Percentiles rank a stretch among this genome's conserved stretches.
phyloP scores from a whole-genome alignment of 2,888 invertebrate species.

The Caenorhabditis sp. region DNA sequence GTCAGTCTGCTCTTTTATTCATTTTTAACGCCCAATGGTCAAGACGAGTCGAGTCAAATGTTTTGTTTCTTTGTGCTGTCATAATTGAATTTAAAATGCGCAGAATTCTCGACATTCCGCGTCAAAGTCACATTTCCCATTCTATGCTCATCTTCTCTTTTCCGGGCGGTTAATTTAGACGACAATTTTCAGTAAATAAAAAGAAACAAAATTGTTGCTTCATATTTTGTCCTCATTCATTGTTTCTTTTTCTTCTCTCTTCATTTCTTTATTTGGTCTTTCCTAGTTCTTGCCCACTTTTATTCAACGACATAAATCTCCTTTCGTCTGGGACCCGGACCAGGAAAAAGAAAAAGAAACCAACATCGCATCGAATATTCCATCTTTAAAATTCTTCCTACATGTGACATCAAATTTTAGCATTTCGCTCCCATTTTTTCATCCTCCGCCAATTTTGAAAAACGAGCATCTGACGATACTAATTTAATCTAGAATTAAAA shows the following conservation, averaged over 20 bases:
- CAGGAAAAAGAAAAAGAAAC: slow-evolving; percentile 6
- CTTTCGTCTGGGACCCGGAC: slow-evolving; percentile 21
- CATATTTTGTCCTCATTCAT: slow-evolving; percentile 11
- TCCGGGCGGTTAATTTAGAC: slow-evolving; percentile 48
- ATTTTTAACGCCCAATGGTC: slow-evolving; percentile 22
- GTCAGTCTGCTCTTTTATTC: slow-evolving; percentile 6
- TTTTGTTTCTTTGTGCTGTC: slow-evolving; percentile 44
- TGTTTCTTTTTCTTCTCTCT: slow-evolving; percentile 2
- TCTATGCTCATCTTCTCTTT: slow-evolving; percentile 27
- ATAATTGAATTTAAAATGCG: slow-evolving; percentile 60
- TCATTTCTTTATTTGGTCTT: background rate
- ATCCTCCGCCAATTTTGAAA: background rate
- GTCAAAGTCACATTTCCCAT: slow-evolving; percentile 51
- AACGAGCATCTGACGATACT: background rate
- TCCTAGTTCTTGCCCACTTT: no score
- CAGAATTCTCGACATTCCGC: slow-evolving; percentile 54
- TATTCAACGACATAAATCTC: slow-evolving; percentile 17
- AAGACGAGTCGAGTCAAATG: slow-evolving; percentile 20
- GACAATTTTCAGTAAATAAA: slow-evolving; percentile 43
- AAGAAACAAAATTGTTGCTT: slow-evolving; percentile 46
- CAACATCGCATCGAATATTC: slow-evolving; percentile 34
- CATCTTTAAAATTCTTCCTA: slow-evolving; percentile 9
- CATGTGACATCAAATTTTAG: slow-evolving; percentile 20
- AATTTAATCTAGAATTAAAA: background rate
- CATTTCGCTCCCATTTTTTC: background rate